phyloP scores from a whole-genome alignment of 2,888 invertebrate genomes.

The Eupithecia insigniata region DNA sequence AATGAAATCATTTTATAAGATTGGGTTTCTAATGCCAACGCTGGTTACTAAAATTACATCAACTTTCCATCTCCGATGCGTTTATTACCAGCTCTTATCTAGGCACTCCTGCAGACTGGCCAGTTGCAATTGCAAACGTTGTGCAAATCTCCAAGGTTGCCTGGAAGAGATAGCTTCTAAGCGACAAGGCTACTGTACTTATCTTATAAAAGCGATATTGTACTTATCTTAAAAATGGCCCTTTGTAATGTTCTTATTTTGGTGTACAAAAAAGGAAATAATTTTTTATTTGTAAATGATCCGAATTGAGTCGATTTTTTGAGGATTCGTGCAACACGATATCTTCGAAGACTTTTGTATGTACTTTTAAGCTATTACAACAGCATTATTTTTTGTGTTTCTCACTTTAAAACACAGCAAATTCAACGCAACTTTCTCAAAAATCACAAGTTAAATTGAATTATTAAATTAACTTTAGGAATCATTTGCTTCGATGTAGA shows the following conservation, averaged over 20 bases:
- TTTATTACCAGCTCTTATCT: neutral
- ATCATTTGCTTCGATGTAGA: too few species aligned
- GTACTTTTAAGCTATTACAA: neutral
- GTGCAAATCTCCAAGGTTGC: too few species aligned
- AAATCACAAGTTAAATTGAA: neutral
- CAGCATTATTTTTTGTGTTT: neutral
- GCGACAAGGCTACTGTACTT: too few species aligned
- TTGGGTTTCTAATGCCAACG: constrained; percentile 26
- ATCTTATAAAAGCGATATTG: too few species aligned
- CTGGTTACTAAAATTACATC: constrained; percentile 16
- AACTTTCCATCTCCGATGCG: constrained; percentile 21
- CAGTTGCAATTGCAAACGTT: neutral
- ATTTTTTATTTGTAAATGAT: too few species aligned
- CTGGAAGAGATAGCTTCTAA: too few species aligned
- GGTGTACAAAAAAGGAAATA: too few species aligned
- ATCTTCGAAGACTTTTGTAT: neutral
- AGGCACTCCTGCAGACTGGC: neutral
- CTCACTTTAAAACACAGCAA: neutral
- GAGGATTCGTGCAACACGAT: neutral
- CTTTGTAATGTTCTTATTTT: too few species aligned
- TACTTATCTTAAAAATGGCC: too few species aligned
- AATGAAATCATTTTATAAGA: constrained; percentile 23
- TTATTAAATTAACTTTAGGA: too few species aligned
- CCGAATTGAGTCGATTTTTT: too few species aligned
- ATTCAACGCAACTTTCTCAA: neutral